phyloP scores from a whole-genome alignment of 2,113 vertebrate genomes.

The Stigmatopora argus region DNA sequence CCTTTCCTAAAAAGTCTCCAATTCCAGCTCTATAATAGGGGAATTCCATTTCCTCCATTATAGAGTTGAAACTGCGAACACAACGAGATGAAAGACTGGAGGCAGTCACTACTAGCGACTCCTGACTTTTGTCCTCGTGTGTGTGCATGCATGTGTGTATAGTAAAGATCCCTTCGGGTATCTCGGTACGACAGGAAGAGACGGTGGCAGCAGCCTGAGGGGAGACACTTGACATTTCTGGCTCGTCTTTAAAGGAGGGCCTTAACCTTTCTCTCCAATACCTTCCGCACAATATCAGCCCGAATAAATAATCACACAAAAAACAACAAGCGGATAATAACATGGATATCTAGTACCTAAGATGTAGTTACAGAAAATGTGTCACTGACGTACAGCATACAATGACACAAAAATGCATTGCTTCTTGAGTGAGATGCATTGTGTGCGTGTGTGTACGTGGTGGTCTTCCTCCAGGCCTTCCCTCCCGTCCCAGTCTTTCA shows the following conservation, averaged over 20 bases:
- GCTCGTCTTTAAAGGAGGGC: slow-evolving; percentile 67
- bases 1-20: not conserved
- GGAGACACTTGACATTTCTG: slow-evolving; percentile 70
- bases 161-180: slow-evolving; percentile 43
- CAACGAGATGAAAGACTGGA: slow-evolving; percentile 47
- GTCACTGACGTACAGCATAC: not conserved
- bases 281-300: slow-evolving; percentile 46
- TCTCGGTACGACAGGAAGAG: slow-evolving; percentile 38
- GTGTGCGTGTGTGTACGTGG: slow-evolving; percentile 24
- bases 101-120: slow-evolving; percentile 47
- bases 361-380: not conserved
- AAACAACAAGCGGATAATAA: not conserved
- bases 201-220: slow-evolving; percentile 50
- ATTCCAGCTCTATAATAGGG: not conserved
- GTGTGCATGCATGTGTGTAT: slow-evolving; percentile 15
- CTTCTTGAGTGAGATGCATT: not conserved
- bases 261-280: slow-evolving; percentile 65
- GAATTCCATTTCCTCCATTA: not conserved
- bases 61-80: slow-evolving; percentile 36
- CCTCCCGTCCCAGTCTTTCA: slow-evolving; percentile 59
- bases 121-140: slow-evolving; percentile 53
- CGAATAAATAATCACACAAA: slow-evolving; percentile 20
- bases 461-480: slow-evolving; percentile 63
- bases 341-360: slow-evolving; percentile 7
- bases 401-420: slow-evolving; percentile 2